Evolutionary conservation across 2,113 vertebrate genomes (phyloP).

Genomic region (Ptychochromis oligacanthus): DNA sequence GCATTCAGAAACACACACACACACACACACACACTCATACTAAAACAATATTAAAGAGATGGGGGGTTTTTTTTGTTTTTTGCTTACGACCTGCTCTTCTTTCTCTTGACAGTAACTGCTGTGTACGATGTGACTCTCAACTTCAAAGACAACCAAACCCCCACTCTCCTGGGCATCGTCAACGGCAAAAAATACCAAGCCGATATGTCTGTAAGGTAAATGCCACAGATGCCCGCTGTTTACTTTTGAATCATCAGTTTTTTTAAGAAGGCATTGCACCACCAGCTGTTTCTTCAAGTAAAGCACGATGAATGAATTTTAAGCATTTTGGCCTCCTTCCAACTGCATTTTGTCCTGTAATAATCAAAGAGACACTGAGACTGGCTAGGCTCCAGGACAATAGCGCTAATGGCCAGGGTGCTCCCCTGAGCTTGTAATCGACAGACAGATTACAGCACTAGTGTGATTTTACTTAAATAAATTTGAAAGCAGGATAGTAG

Average conservation of each 20-base stretch:
- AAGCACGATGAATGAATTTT: constrained; percentile 20
- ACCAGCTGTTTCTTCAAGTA: constrained; percentile 15
- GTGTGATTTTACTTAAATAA: neutral
- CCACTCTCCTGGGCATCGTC: constrained; percentile 93
- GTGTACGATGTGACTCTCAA: constrained; percentile 98
- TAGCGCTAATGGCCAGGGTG: neutral
- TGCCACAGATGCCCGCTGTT: neutral
- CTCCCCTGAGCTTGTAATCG: neutral
- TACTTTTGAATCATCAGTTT: neutral
- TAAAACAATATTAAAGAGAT: neutral
- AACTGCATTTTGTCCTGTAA: constrained; percentile 22
- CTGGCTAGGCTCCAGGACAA: constrained; percentile 27
- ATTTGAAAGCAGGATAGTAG: neutral
- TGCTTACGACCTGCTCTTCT: neutral
- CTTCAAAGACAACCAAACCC: constrained; percentile 95
- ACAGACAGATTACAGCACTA: neutral
- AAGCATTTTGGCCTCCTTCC: constrained; percentile 2
- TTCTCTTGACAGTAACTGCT: constrained; percentile 82
- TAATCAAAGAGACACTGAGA: neutral
- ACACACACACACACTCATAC: neutral
- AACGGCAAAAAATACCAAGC: constrained; percentile 96
- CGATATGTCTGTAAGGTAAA: constrained; percentile 94
- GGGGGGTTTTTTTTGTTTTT: neutral
- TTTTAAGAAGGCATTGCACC: neutral
- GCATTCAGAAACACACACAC: neutral